phyloP scores from a whole-genome alignment of 2,113 vertebrate genomes.

The Rhinopomastus cyanomelas region DNA sequence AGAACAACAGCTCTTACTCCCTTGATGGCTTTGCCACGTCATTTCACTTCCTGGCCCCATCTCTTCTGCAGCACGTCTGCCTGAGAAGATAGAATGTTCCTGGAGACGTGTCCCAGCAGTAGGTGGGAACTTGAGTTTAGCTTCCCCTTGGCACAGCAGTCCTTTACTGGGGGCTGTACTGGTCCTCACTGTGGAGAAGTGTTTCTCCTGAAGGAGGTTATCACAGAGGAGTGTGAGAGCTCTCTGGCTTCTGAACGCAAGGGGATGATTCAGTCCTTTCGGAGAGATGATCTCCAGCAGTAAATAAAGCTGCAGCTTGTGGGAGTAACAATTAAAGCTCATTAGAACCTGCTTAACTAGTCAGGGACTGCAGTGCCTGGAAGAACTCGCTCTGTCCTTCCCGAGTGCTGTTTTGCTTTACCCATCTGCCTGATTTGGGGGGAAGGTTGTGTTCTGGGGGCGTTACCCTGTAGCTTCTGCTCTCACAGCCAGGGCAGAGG shows the following conservation, averaged over 20 bases:
- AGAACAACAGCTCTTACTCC: not conserved
- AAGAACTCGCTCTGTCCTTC: slow-evolving; percentile 50
- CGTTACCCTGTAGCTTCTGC: not conserved
- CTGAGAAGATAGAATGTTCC: not conserved
- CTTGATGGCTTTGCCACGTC: not conserved
- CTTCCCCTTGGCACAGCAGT: not conserved
- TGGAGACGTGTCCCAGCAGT: not conserved
- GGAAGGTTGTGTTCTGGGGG: not conserved
- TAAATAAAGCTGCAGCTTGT: slow-evolving; percentile 40
- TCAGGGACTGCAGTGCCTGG: slow-evolving; percentile 8
- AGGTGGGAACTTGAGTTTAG: not conserved
- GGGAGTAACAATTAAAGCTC: slow-evolving; percentile 46
- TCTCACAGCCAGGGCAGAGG: not conserved
- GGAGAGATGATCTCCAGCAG: slow-evolving; percentile 10
- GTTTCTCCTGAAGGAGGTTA: not conserved
- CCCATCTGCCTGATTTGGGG: not conserved
- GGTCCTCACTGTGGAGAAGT: not conserved
- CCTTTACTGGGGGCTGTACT: not conserved
- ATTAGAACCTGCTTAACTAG: slow-evolving; percentile 59
- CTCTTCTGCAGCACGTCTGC: not conserved
- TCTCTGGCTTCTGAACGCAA: not conserved
- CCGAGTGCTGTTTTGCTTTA: not conserved
- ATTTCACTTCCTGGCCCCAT: not conserved
- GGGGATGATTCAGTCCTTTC: slow-evolving; percentile 22
- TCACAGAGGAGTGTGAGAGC: not conserved